These are phyloP conservation scores for Incurvaria masculella DNA, from an alignment of 2,888 invertebrate genomes.

Conservation along the genomic window DNA sequence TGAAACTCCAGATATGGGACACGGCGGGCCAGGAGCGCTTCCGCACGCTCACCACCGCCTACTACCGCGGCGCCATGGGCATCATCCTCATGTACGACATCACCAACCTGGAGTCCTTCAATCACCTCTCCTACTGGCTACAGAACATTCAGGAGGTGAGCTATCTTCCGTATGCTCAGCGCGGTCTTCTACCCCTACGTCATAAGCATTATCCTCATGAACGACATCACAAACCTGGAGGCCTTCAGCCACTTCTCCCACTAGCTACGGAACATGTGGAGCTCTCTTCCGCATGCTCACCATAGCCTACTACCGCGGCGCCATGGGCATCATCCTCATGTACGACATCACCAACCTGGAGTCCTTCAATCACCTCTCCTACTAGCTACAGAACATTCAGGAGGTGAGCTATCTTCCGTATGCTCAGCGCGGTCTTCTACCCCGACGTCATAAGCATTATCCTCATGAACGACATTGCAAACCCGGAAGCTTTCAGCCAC, in stretches of 20 bases:
- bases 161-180: conserved; percentile 12
- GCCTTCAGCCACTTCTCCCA: conserved; percentile 72
- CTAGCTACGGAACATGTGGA: conserved; percentile 89
- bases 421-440: too few relatives aligned
- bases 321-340: conserved; percentile 89
- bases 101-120: conserved; percentile 86
- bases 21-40: conserved; percentile 77
- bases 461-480: conserved; percentile 75
- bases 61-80: conserved; percentile 89
- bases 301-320: conserved; percentile 85
- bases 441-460: conserved; percentile 77
- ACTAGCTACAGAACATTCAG: conserved; percentile 89
- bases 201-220: conserved; percentile 76
- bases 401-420: conserved; percentile 58
- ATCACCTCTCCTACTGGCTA: conserved; percentile 87
- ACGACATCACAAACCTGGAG: conserved; percentile 72
- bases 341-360: conserved; percentile 88
- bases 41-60: conserved; percentile 81
- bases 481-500: conserved; percentile 71
- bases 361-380: conserved; percentile 86
- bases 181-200: conserved; percentile 73
- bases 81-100: conserved; percentile 90
- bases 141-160: conserved; percentile 86
- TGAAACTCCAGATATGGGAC: conserved; percentile 86
- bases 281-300: conserved; percentile 78